phyloP scores from a whole-genome alignment of 2,888 invertebrate species.

The Strigamia crassipes region DNA sequence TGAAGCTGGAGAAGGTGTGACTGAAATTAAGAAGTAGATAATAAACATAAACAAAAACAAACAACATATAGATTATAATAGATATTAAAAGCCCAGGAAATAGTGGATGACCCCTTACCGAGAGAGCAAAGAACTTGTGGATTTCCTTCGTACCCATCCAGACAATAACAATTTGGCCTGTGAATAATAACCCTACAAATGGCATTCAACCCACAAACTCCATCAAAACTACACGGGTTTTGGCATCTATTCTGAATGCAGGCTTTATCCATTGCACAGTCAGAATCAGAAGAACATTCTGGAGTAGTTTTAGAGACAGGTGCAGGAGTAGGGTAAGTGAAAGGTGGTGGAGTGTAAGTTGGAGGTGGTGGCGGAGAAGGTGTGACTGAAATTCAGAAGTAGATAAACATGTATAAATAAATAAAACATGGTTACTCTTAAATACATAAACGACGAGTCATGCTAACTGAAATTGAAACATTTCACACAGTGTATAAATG shows the following conservation, averaged over 20 bases:
- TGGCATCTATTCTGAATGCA: conserved; percentile 82
- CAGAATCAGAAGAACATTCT: conserved; percentile 64
- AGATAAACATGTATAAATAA: neutral
- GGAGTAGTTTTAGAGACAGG: conserved; percentile 50
- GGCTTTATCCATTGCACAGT: conserved; percentile 82
- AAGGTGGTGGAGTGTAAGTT: neutral
- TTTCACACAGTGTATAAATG: neutral
- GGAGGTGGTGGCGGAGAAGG: neutral
- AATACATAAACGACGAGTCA: neutral
- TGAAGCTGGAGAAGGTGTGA: neutral
- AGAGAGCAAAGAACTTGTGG: conserved; percentile 59
- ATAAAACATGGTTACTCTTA: too few relatives aligned
- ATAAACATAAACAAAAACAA: too few relatives aligned
- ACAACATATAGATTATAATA: too few relatives aligned
- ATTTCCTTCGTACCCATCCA: conserved; percentile 71
- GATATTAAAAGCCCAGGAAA: too few relatives aligned
- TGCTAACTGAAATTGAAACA: too few relatives aligned
- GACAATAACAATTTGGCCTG: conserved; percentile 75
- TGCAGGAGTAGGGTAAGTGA: neutral
- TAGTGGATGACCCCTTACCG: too few relatives aligned
- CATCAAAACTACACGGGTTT: conserved; percentile 56
- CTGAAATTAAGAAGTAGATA: neutral
- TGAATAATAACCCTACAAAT: conserved; percentile 77
- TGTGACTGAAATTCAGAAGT: neutral
- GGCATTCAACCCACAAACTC: conserved; percentile 78